phyloP scores from a whole-genome alignment of 2,797 vertebrate genomes.

The Smutsia gigantea region DNA sequence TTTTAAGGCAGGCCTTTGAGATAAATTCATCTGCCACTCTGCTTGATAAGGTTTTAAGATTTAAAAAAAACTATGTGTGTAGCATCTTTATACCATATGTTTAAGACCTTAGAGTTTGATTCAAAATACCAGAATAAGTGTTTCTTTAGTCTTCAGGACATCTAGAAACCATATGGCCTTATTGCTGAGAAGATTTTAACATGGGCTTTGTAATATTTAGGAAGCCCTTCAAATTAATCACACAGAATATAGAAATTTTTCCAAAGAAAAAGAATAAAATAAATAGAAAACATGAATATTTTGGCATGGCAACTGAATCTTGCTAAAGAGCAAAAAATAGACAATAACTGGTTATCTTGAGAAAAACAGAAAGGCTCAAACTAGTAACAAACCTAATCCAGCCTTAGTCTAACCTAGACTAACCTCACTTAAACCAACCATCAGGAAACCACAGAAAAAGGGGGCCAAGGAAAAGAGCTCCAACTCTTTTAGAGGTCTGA shows the following conservation, averaged over 20 bases:
- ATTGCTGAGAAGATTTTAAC: conserved; percentile 22
- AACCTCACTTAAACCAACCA: not conserved
- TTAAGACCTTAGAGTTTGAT: conserved; percentile 27
- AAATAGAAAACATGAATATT: not conserved
- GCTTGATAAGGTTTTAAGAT: not conserved
- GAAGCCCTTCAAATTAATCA: not conserved
- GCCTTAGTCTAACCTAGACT: too few relatives aligned
- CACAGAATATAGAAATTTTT: not conserved
- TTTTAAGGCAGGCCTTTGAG: not conserved
- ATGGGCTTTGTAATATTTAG: not conserved
- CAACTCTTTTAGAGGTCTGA: not conserved
- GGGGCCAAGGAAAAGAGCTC: accelerated
- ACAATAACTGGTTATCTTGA: not conserved
- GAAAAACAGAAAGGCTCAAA: conserved; percentile 5
- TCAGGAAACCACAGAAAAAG: not conserved
- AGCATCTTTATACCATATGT: conserved; percentile 16
- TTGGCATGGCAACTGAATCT: not conserved
- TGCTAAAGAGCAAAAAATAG: conserved; percentile 10
- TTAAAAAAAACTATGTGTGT: conserved; percentile 17
- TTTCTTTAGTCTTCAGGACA: conserved; percentile 37
- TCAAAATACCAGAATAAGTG: conserved; percentile 38
- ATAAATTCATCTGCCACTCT: not conserved
- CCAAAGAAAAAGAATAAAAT: not conserved
- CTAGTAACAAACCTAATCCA: not conserved
- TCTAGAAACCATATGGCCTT: conserved; percentile 36